A percentile compares a stretch with the other conserved stretches of the same genome.
phyloP scores from a whole-genome alignment of 2,797 vertebrate species.

The Siniperca obscura region DNA sequence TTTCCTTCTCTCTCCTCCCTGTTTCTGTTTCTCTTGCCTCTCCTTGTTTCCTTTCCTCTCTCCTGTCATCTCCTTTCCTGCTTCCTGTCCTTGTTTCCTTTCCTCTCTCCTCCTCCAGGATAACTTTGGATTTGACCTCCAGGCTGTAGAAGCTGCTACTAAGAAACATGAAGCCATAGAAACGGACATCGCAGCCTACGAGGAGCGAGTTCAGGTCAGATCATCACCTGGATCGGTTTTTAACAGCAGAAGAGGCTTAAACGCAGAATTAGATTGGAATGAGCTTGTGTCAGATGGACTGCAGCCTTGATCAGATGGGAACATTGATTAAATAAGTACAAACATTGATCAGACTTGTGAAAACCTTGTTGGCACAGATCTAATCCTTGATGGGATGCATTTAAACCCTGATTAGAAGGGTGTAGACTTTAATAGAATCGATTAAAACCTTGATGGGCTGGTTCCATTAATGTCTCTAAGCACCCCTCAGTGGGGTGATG shows the following conservation, averaged over 20 bases:
- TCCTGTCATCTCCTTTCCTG: neutral
- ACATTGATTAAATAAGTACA: neutral
- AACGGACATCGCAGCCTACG: conserved; percentile 94
- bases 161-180: conserved; percentile 98
- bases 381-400: neutral
- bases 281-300: neutral
- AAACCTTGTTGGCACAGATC: neutral
- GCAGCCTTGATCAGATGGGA: neutral
- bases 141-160: conserved; percentile 93
- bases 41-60: neutral
- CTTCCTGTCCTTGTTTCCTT: neutral
- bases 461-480: too few relatives aligned
- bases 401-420: neutral
- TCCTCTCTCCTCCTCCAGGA: conserved; percentile 81
- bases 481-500: too few relatives aligned
- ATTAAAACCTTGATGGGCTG: too few relatives aligned
- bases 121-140: conserved; percentile 96
- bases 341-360: neutral
- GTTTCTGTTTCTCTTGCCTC: too few relatives aligned
- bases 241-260: too few relatives aligned
- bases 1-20: neutral
- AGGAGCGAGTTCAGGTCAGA: conserved; percentile 89
- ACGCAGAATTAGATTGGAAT: neutral
- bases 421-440: neutral
- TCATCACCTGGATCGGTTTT: neutral